Percentiles rank a stretch among this genome's conserved stretches.
Conservation (phyloP, 2,888 invertebrate species). For the Chloromyia formosa region DNA sequence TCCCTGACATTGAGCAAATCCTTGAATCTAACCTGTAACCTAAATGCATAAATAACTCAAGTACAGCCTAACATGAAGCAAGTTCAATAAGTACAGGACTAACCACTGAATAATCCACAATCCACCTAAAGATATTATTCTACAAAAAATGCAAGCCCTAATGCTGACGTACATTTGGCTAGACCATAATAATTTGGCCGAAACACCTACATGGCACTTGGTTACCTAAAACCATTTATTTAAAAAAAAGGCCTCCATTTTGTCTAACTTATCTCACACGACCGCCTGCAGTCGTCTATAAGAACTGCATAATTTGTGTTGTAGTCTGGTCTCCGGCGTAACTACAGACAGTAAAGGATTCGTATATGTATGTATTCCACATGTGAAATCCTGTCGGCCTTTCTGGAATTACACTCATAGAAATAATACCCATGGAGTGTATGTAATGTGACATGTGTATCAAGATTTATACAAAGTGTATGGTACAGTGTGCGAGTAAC, state of each 20-base stretch:
- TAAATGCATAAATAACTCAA: too few relatives aligned
- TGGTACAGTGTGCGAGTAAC: too few relatives aligned
- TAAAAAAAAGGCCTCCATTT: neutral
- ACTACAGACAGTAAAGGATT: too few relatives aligned
- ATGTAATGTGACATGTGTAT: neutral
- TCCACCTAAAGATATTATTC: too few relatives aligned
- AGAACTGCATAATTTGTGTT: neutral
- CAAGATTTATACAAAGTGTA: neutral
- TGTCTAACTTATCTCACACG: neutral
- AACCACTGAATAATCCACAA: too few relatives aligned
- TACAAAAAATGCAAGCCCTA: too few relatives aligned
- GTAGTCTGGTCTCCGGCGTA: neutral
- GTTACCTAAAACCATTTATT: neutral
- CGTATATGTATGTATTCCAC: too few relatives aligned
- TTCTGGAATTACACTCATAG: neutral
- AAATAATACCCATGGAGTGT: too few relatives aligned
- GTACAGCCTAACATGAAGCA: too few relatives aligned
- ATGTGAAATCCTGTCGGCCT: neutral
- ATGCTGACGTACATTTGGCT: neutral
- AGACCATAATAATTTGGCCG: neutral
- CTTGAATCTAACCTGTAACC: too few relatives aligned
- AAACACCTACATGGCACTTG: neutral
- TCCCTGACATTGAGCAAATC: too few relatives aligned
- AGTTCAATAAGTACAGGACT: too few relatives aligned
- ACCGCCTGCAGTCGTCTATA: neutral